Base-by-base conservation (phyloP, 2,888 invertebrate species). In the Hybos culiciformis region DNA sequence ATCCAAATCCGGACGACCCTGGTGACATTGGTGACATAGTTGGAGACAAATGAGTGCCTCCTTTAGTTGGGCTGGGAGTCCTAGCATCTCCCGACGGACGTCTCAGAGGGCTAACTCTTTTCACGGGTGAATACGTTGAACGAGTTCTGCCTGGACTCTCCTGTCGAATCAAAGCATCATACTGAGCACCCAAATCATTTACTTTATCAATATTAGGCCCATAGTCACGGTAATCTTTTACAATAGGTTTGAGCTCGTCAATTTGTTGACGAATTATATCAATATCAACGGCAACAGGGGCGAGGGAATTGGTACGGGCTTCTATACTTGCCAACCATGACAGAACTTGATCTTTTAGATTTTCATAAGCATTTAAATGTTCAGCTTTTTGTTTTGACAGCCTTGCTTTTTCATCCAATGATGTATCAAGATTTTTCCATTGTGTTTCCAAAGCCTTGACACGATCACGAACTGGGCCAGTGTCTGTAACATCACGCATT, bases 1-100 rank as follows among this genome's bases (percentile, higher is more conserved):
- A 90, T 45, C 91, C 88, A 70, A 93, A 91, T 48, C 93, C 93
- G 62, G 91, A 91, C 57, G 92, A 92, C 45, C 87, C 84, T 58
- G 86, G 84, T 39, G 86, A 84, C 57, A 87, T 75, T 45, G 83
- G 87, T 54, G 86, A 85, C 63, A 74, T 72, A 48, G 87, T 75
- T 45, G 83, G 87, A 54, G 86, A 85, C 63, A 74, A 72, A 48
- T 74, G 72, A 24, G 53, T 51, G 48, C 64, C 63, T 69, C 77
- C 66, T 60, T 72, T 86, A 51, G 77, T 81, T 38, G 88, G 88
- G 24, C 87, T 86, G 46, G 88, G 87, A 39, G 87, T 86, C 41
- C 86, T 75, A 41, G 77, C 80, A 63, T 87, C 66, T 50, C 66
- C 64, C 26, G 66, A 63, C 57, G 61, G 59, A 42, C 63, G 58